Evolutionary conservation across 2,888 invertebrate genomes (phyloP).

Genomic region (Nephrotoma flavescens): DNA sequence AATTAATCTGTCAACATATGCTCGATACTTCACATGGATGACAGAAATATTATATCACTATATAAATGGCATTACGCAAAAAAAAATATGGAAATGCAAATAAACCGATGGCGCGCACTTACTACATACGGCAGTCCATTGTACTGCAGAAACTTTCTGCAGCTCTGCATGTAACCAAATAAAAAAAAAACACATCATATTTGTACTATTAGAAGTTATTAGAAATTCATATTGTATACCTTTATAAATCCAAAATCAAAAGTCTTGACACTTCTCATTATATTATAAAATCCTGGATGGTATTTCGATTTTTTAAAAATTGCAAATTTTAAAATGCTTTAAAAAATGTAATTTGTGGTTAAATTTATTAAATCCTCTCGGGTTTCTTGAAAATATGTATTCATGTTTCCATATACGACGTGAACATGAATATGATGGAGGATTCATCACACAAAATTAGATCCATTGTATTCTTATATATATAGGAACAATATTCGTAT

Average conservation of each 20-base stretch:
- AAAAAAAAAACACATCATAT: background rate
- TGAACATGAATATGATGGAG: background rate
- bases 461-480: background rate
- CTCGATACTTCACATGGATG: slow-evolving; percentile 1
- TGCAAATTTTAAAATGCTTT: background rate
- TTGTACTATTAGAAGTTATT: background rate
- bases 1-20: background rate
- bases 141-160: slow-evolving; percentile 14
- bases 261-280: background rate
- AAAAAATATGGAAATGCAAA: background rate
- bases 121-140: slow-evolving; percentile 9
- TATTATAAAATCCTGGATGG: background rate
- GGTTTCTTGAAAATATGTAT: background rate
- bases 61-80: background rate
- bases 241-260: background rate
- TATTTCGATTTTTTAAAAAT: background rate
- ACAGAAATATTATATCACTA: background rate
- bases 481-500: background rate
- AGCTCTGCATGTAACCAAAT: slow-evolving; percentile 13
- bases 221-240: background rate
- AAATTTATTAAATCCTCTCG: background rate
- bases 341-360: background rate
- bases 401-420: background rate
- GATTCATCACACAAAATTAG: background rate
- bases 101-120: background rate